These are phyloP conservation scores for Tringa solitaria DNA, from an alignment of 2,113 vertebrate genomes.

Conservation along the genomic window DNA sequence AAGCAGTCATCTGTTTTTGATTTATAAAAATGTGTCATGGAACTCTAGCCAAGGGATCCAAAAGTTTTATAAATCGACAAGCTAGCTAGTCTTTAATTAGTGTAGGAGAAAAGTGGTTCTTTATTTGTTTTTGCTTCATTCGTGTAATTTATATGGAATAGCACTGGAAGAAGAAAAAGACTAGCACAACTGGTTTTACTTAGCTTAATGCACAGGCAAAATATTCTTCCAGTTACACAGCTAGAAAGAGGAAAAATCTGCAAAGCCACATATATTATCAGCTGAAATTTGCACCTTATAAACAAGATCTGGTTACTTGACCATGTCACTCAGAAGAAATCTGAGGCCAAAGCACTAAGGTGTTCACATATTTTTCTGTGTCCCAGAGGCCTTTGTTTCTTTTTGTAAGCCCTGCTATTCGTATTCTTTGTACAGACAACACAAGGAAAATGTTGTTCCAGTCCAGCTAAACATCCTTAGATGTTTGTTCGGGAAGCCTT, in stretches of 20 bases:
- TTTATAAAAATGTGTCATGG: constrained; percentile 57
- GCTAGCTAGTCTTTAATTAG: constrained; percentile 65
- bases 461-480: neutral
- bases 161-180: constrained; percentile 16
- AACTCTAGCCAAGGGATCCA: constrained; percentile 44
- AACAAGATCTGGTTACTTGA: constrained; percentile 56
- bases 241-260: constrained; percentile 37
- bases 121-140: constrained; percentile 62
- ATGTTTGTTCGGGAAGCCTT: neutral
- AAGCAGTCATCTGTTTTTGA: constrained; percentile 64
- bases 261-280: constrained; percentile 46
- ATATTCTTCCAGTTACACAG: constrained; percentile 20
- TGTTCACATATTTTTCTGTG: constrained; percentile 27
- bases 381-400: constrained; percentile 23
- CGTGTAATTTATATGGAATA: constrained; percentile 29
- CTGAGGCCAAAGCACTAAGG: neutral
- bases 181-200: constrained; percentile 55
- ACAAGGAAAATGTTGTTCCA: constrained; percentile 30
- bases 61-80: constrained; percentile 63
- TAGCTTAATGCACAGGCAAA: constrained; percentile 29
- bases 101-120: constrained; percentile 46
- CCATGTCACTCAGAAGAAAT: constrained; percentile 23
- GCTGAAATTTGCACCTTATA: constrained; percentile 50
- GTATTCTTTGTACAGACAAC: neutral
- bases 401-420: neutral